These are phyloP conservation scores for Caenorhabditis sp. DNA, from an alignment of 2,888 invertebrate species.

Conservation along the genomic window DNA sequence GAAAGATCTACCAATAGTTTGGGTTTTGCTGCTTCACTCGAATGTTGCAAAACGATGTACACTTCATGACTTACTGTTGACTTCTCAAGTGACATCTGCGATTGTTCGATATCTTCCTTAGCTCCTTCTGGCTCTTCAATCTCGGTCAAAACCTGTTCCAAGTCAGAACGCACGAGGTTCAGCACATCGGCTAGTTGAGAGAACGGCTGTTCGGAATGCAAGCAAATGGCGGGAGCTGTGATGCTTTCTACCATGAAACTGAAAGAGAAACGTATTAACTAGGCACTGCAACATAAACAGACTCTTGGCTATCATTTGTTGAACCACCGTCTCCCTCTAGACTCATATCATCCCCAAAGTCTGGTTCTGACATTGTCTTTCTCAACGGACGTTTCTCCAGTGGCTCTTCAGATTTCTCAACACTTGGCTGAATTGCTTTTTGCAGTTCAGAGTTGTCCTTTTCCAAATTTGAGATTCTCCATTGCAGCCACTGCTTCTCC, in stretches of 20 bases:
- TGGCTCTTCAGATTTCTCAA: slow-evolving; percentile 40
- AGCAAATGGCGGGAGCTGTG: slow-evolving; percentile 28
- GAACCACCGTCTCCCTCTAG: slow-evolving; percentile 42
- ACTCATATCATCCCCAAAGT: slow-evolving; percentile 64
- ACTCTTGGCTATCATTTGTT: slow-evolving; percentile 38
- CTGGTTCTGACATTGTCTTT: slow-evolving; percentile 65
- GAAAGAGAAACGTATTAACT: slow-evolving; percentile 1
- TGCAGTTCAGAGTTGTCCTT: slow-evolving; percentile 72
- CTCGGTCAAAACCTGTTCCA: slow-evolving; percentile 73
- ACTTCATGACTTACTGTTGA: slow-evolving; percentile 47
- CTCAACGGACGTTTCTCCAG: slow-evolving; percentile 24
- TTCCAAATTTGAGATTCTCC: slow-evolving; percentile 75
- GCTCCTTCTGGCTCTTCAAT: slow-evolving; percentile 67
- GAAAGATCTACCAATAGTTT: slow-evolving; percentile 10
- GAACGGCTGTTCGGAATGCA: slow-evolving; percentile 60
- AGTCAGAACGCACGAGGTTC: slow-evolving; percentile 72
- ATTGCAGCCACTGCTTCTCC: slow-evolving; percentile 76
- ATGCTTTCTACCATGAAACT: slow-evolving; percentile 44
- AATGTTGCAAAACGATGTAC: neutral
- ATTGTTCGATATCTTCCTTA: slow-evolving; percentile 12
- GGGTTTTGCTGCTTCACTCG: neutral
- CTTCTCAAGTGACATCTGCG: slow-evolving; percentile 47
- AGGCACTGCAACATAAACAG: neutral
- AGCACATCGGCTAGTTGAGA: slow-evolving; percentile 69
- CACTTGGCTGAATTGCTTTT: slow-evolving; percentile 45